Evolutionary conservation across 1,140 invertebrate genomes (phyloP), one percentile per base, ranked within the genome.

Genomic region (Parasteatoda tepidariorum): DNA sequence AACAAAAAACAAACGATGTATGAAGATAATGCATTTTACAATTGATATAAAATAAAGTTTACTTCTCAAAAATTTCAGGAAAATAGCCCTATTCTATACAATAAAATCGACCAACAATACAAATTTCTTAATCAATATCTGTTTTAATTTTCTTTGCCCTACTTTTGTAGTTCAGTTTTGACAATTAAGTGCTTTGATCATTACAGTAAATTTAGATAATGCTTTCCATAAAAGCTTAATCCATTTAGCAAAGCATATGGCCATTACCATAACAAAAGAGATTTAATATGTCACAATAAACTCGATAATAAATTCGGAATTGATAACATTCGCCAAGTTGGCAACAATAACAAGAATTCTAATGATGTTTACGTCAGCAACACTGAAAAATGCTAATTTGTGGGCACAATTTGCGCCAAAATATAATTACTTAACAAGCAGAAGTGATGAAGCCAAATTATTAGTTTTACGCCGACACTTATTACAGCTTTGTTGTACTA

Each of bases 361-460:
- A 78, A 78, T 66, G 61, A 57, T 26, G 48, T 68, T 31, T 31
- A 22, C 26, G 38, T 18, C 7, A n/a, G 66, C 54, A 68, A 41
- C 57, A 79, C 38, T 13, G 30, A 22, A 22, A 59, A 68, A n/a
- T n/a, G 48, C 54, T 79, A 67, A 79, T 79, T 66, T 68, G 48
- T 38, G 31, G 66, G 76, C 68, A 57, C 33, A 79, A 79, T 62
- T 79, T 68, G 13, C 11, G 62, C 41, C 28, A 57, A 79, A 79
- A 79, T 79, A 68, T 79, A 79, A 79, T 79, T 79, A 79, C 66
- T 79, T 62, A 68, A 68, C 41, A 79, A 22, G 62, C 48, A 26
- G 28, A 9, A 31, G 30, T 26, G 76, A 68, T 33, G 2, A 31
- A 9, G n/a, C 31, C 9, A 64, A 64, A 30, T 48, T 48, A 48